Percentiles rank a stretch among this genome's conserved stretches.
Conservation (phyloP, 2,113 vertebrate species). For the Terrapene triunguis region DNA sequence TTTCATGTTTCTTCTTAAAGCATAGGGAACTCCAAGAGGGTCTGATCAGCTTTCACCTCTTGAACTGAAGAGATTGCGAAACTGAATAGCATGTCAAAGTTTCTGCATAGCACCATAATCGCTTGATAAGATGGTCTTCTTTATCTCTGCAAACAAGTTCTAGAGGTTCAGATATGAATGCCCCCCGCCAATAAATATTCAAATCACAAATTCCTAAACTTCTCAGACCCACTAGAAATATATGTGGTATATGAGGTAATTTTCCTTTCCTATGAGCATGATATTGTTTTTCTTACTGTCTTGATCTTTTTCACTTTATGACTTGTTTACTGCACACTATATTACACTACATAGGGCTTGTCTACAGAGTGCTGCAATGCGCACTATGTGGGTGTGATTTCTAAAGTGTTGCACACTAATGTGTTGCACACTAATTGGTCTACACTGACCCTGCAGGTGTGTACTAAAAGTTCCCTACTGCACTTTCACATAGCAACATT, state of each 20-base stretch:
- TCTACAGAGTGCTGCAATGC: too few relatives aligned
- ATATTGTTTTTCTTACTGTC: neutral
- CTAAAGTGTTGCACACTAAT: neutral
- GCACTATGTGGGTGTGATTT: neutral
- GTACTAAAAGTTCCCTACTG: neutral
- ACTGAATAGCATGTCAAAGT: neutral
- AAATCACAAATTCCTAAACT: neutral
- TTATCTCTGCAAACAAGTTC: neutral
- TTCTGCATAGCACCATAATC: neutral
- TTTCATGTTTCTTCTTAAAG: neutral
- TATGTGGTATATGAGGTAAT: neutral
- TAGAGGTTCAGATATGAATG: neutral
- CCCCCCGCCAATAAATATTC: neutral
- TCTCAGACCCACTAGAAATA: neutral
- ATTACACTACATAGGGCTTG: neutral
- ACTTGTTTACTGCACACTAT: neutral
- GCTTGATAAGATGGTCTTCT: neutral
- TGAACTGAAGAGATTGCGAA: neutral
- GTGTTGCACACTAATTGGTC: neutral
- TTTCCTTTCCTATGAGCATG: neutral
- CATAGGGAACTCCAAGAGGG: neutral
- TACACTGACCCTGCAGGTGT: neutral
- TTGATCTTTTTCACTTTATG: neutral
- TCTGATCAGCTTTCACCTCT: neutral
- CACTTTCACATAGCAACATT: neutral